phyloP scores from a whole-genome alignment of 2,888 invertebrate species.

The Platycheirus rosarum region DNA sequence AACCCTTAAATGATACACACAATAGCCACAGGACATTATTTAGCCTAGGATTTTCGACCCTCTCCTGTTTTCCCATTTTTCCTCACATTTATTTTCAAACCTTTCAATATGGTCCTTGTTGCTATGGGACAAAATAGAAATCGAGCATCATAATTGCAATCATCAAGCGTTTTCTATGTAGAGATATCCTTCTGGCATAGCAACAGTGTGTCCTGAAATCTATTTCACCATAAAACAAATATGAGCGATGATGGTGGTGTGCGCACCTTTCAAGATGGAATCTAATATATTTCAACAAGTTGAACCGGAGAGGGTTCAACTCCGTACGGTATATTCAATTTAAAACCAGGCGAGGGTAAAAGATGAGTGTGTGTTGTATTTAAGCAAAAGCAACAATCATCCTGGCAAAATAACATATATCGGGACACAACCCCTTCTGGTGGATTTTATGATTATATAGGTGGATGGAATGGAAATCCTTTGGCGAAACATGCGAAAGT shows the following conservation, averaged over 20 bases:
- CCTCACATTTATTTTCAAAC: not conserved
- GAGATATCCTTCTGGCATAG: slow-evolving; percentile 44
- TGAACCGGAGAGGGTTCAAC: slow-evolving; percentile 10
- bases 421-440: slow-evolving; percentile 14
- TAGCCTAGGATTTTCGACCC: slow-evolving; percentile 43
- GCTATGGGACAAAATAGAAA: slow-evolving; percentile 65
- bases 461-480: slow-evolving; percentile 37
- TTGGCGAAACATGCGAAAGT: slow-evolving; percentile 32
- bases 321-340: slow-evolving; percentile 2
- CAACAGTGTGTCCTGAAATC: slow-evolving; percentile 58
- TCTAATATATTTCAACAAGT: slow-evolving; percentile 70
- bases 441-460: slow-evolving; percentile 24
- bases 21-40: slow-evolving; percentile 53
- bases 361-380: slow-evolving; percentile 3
- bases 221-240: slow-evolving; percentile 17
- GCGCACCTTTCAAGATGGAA: slow-evolving; percentile 66
- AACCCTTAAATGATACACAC: slow-evolving; percentile 44
- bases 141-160: slow-evolving; percentile 66
- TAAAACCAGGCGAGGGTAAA: slow-evolving; percentile 25
- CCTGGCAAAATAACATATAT: slow-evolving; percentile 34
- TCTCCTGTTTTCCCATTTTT: not conserved
- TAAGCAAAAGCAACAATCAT: slow-evolving; percentile 48
- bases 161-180: slow-evolving; percentile 43
- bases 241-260: not conserved
- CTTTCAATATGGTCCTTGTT: slow-evolving; percentile 48